Evolutionary conservation across 2,113 vertebrate genomes (phyloP), one percentile per base, ranked within the genome.

Genomic region (Danionella cerebrum): DNA sequence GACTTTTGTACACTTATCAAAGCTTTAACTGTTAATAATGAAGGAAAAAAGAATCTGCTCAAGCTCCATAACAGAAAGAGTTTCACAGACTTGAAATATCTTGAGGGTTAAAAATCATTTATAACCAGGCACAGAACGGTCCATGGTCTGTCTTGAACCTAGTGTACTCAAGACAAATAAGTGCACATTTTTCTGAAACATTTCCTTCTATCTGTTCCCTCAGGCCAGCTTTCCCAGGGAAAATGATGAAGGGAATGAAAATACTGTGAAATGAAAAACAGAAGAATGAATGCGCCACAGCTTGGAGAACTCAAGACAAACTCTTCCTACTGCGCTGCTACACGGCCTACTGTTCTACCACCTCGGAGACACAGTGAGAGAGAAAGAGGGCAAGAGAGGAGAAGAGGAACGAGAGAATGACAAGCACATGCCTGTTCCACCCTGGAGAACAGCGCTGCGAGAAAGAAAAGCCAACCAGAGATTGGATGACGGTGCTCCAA

Each of bases 401-500:
- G 53, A 19, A 11, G 24, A 29, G 18, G 25, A 55, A 42, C 4
- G 18, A 22, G 35, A 39, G 11, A 14, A 6, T 0, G 18, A 55
- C 21, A 31, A 59, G 42, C 39, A 38, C 57, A 50, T 24, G 45
- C 12, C 13, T 14, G 13, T 21, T 58, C 45, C 21, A 44, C 8
- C 14, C 48, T 8, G 48, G 50, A 69, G 47, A 65, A 44, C 44
- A 50, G 67, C 29, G 39, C 42, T 33, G 24, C 6, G 48, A 21
- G 13, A 35, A 29, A 69, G 42, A 65, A 62, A 57, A 57, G 41
- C 19, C 39, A 18, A 27, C 8, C 6, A 36, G 53, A 58, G 66
- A 41, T 44, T 62, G 62, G 64, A 69, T 70, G 45, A 74, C 69
- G 39, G 67, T 29, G 29, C 47, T 74, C 72, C 72, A 54, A 54